Conservation (phyloP, 2,888 invertebrate genomes). For the Bugula neritina region DNA sequence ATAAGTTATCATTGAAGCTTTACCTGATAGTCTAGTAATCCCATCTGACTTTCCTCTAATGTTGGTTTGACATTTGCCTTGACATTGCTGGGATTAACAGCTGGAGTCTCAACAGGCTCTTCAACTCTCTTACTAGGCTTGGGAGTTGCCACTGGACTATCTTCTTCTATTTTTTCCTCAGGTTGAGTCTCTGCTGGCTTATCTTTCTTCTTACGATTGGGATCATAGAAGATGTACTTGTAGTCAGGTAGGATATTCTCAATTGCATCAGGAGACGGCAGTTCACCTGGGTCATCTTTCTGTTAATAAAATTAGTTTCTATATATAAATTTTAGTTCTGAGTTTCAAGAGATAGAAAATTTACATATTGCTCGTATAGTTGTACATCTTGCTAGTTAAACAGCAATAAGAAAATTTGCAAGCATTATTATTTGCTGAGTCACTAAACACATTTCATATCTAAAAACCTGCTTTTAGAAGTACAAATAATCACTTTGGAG, state of each 20-base stretch:
- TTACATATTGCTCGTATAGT: not conserved
- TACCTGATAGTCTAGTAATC: conserved; percentile 38
- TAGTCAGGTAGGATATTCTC: conserved; percentile 49
- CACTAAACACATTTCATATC: too few species aligned
- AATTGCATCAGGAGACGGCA: conserved; percentile 45
- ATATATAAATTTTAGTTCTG: conserved; percentile 23
- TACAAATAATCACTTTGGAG: too few species aligned
- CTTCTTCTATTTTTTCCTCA: not conserved
- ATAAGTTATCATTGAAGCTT: too few species aligned
- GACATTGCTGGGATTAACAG: not conserved
- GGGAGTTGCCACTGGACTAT: not conserved
- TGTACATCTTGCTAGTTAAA: not conserved
- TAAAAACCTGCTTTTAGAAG: too few species aligned
- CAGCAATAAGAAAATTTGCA: too few species aligned
- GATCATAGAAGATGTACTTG: conserved; percentile 48
- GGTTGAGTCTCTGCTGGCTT: not conserved
- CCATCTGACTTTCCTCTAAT: conserved; percentile 28
- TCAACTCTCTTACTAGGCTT: not conserved
- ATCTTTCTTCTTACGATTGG: conserved; percentile 28
- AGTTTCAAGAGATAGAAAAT: not conserved
- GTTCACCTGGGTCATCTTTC: conserved; percentile 41
- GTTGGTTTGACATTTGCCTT: conserved; percentile 16
- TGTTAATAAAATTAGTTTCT: too few species aligned
- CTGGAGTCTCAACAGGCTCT: not conserved
- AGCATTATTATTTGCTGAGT: too few species aligned